Evolutionary conservation across 2,113 vertebrate genomes (phyloP).

Genomic region (Ramphastos sulfuratus): DNA sequence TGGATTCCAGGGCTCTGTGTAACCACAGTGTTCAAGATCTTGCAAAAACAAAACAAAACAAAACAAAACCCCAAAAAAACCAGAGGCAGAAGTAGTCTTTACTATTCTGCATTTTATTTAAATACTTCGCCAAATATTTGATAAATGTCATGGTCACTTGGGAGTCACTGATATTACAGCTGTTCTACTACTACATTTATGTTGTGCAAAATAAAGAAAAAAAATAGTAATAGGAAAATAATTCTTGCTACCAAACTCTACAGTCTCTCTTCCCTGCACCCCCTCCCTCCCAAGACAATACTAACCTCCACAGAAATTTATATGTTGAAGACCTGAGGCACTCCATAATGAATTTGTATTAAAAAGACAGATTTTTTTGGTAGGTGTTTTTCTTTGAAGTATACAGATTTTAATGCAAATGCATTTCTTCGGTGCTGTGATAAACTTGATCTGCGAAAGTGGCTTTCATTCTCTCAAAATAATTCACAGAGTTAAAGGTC

Average conservation of each 20-base stretch:
- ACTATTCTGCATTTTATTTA: neutral
- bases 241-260: neutral
- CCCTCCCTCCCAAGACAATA: neutral
- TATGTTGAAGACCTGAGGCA: neutral
- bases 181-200: neutral
- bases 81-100: neutral
- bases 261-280: neutral
- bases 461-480: conserved; percentile 41
- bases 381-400: neutral
- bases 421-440: neutral
- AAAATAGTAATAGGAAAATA: neutral
- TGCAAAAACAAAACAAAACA: neutral
- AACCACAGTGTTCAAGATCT: neutral
- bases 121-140: neutral
- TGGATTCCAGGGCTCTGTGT: neutral
- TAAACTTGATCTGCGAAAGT: neutral
- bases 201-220: neutral
- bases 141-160: neutral
- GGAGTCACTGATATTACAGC: neutral
- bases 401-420: neutral
- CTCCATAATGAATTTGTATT: neutral
- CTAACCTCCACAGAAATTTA: neutral
- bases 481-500: conserved; percentile 34
- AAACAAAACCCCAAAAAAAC: neutral
- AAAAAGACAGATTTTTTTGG: neutral